These are phyloP conservation scores for Otus scops DNA, from an alignment of 2,797 vertebrate genomes.

Conservation along the genomic window DNA sequence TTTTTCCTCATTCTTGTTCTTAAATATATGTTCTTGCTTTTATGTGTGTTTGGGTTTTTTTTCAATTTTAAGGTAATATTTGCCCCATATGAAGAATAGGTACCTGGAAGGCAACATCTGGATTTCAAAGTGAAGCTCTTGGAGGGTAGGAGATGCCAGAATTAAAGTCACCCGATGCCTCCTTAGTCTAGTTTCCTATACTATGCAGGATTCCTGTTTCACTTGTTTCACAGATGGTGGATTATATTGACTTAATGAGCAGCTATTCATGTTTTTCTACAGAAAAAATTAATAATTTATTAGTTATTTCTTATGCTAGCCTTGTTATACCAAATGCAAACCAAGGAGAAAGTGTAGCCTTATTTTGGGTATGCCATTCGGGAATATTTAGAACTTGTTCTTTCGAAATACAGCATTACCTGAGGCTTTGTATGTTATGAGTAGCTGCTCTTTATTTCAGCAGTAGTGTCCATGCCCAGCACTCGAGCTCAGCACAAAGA, in stretches of 20 bases:
- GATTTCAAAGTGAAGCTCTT: not conserved
- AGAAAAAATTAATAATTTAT: not conserved
- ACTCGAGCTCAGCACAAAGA: not conserved
- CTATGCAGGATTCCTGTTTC: not conserved
- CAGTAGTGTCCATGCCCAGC: not conserved
- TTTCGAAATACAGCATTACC: not conserved
- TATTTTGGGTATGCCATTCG: not conserved
- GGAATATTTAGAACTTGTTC: not conserved
- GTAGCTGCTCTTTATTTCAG: not conserved
- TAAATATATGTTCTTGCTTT: not conserved
- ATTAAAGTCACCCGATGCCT: not conserved
- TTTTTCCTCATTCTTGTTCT: not conserved
- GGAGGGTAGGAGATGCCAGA: not conserved
- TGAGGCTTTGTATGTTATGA: not conserved
- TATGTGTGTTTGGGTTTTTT: not conserved
- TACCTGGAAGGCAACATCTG: not conserved
- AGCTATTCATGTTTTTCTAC: not conserved
- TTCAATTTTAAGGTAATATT: not conserved
- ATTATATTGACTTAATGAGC: not conserved
- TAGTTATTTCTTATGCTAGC: not conserved
- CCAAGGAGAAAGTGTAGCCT: not conserved
- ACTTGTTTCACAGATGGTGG: not conserved
- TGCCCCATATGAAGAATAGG: not conserved
- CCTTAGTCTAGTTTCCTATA: not conserved
- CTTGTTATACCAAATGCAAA: not conserved